Conservation (phyloP, 2,113 vertebrate species). For the Jaculus jaculus region DNA sequence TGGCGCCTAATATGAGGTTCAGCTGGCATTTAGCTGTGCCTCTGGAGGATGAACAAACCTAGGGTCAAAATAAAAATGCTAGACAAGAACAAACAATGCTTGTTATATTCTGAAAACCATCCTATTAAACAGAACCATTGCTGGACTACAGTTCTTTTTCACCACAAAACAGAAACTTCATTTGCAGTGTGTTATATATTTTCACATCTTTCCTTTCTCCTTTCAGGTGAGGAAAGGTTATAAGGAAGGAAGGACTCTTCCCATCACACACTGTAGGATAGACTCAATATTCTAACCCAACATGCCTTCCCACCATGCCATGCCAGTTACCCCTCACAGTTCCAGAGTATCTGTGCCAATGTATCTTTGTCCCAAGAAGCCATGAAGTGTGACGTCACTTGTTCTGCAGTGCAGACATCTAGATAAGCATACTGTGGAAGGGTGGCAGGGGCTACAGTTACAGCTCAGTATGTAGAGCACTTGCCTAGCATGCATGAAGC, state of each 20-base stretch:
- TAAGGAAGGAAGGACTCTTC: neutral
- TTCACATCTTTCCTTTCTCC: neutral
- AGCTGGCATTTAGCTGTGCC: neutral
- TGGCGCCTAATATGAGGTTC: neutral
- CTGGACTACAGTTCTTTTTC: neutral
- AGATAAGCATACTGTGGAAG: neutral
- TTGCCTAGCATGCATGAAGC: too few relatives aligned
- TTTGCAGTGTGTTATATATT: neutral
- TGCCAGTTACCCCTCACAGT: neutral
- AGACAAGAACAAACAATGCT: neutral
- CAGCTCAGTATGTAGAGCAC: too few relatives aligned
- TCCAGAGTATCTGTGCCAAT: neutral
- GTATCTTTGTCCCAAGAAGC: neutral
- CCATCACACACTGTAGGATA: neutral
- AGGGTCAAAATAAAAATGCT: neutral
- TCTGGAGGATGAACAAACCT: neutral
- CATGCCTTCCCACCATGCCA: neutral
- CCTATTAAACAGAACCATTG: neutral
- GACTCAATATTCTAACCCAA: neutral
- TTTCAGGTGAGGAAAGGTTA: neutral
- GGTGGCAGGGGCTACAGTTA: neutral
- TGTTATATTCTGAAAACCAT: neutral
- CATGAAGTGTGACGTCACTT: neutral
- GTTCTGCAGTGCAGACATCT: neutral
- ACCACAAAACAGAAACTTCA: neutral